Evolutionary conservation across 2,888 invertebrate genomes (phyloP).

Genomic region (Acholoe squamosa): DNA sequence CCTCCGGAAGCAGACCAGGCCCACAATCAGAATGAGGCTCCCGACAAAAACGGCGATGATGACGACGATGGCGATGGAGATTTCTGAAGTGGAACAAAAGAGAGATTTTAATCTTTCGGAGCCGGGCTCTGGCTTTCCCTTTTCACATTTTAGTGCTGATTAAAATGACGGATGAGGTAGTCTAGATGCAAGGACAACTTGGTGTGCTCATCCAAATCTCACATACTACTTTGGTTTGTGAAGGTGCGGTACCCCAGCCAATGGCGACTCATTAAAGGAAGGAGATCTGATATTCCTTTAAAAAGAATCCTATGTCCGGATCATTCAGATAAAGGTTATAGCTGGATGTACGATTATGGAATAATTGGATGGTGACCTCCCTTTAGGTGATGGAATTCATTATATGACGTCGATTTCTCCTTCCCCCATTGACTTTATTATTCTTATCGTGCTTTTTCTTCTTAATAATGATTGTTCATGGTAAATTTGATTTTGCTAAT

Average conservation of each 20-base stretch:
- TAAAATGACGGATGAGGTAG: conserved; percentile 39
- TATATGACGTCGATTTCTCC: not conserved
- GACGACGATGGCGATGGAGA: conserved; percentile 62
- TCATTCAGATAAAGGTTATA: not conserved
- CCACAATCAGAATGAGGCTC: conserved; percentile 56
- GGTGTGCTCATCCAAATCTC: not conserved
- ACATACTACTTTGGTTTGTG: not conserved
- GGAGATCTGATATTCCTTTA: not conserved
- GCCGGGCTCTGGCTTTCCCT: not conserved
- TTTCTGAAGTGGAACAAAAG: conserved; percentile 57
- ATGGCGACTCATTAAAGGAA: not conserved
- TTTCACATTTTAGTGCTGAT: conserved; percentile 14
- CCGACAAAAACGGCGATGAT: conserved; percentile 60
- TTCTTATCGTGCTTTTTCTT: too few species aligned
- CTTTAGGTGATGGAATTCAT: not conserved
- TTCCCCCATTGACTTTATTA: too few species aligned
- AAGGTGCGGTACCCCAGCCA: not conserved
- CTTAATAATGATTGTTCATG: too few species aligned
- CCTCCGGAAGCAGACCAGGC: conserved; percentile 62
- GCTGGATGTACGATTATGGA: not conserved
- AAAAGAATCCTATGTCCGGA: not conserved
- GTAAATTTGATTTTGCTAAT: too few species aligned
- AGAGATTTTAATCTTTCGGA: conserved; percentile 51
- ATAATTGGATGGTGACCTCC: not conserved
- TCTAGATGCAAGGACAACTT: not conserved